These are phyloP conservation scores for Lepidochrysops patricia DNA, from an alignment of 2,888 invertebrate species.

Conservation along the genomic window DNA sequence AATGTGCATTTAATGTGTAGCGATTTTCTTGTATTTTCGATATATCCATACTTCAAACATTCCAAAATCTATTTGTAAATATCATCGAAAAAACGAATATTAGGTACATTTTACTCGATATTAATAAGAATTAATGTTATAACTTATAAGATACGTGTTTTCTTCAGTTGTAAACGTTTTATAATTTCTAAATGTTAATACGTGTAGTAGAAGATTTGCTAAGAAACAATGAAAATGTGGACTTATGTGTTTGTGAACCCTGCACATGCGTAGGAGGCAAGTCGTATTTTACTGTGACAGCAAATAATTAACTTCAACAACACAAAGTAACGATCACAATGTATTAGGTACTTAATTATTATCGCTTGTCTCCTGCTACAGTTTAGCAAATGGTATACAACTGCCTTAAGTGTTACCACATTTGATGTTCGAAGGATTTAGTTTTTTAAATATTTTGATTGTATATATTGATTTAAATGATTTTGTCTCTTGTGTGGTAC, in stretches of 20 bases:
- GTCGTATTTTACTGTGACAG: not conserved
- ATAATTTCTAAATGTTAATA: constrained; percentile 30
- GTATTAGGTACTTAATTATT: constrained; percentile 12
- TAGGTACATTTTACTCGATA: constrained; percentile 28
- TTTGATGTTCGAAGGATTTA: not conserved
- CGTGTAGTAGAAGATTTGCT: constrained; percentile 30
- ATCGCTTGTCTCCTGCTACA: constrained; percentile 16
- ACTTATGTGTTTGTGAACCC: not conserved
- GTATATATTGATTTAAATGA: constrained; percentile 11
- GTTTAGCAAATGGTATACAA: constrained; percentile 15
- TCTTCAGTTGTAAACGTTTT: constrained; percentile 26
- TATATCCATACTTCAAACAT: constrained; percentile 52
- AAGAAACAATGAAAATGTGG: constrained; percentile 7
- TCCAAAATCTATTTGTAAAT: constrained; percentile 45
- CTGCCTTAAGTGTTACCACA: constrained; percentile 19
- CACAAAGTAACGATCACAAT: constrained; percentile 8
- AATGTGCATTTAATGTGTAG: constrained; percentile 20
- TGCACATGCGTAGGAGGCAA: constrained; percentile 4
- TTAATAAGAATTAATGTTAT: constrained; percentile 22
- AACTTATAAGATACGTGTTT: constrained; percentile 20
- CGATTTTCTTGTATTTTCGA: constrained; percentile 19
- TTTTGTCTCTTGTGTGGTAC: constrained; percentile 16
- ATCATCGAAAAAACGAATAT: constrained; percentile 38
- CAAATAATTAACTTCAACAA: not conserved
- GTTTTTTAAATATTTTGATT: not conserved